Evolutionary conservation across 1,140 invertebrate genomes (phyloP).

Genomic region (Rhagoletis pomonella): DNA sequence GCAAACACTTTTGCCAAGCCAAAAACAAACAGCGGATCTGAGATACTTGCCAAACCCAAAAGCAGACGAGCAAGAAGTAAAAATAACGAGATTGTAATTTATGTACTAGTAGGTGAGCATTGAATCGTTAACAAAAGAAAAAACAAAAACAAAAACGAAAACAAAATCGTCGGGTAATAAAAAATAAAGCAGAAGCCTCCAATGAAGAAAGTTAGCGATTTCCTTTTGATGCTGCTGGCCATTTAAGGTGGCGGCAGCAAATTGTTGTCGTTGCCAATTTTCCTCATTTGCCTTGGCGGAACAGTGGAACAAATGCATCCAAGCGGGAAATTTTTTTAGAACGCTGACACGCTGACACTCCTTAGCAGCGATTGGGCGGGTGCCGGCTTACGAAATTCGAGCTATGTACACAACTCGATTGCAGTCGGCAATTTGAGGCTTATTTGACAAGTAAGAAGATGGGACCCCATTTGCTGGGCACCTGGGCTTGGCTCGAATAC

Average conservation of each 20-base stretch:
- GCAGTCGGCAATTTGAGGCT: no score
- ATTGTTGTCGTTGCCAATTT: conserved; percentile 17
- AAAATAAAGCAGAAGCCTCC: background rate
- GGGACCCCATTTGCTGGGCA: no score
- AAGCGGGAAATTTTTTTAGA: conserved; percentile 27
- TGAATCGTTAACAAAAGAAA: background rate
- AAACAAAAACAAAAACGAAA: background rate
- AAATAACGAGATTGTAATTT: conserved; percentile 8
- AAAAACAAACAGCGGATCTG: conserved; percentile 23
- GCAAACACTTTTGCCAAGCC: background rate
- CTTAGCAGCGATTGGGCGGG: background rate
- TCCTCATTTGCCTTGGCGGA: conserved; percentile 21
- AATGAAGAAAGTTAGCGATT: conserved; percentile 20
- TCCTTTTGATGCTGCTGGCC: conserved; percentile 39
- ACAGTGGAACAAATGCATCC: conserved; percentile 28
- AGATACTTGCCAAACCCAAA: background rate
- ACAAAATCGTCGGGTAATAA: background rate
- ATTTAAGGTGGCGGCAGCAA: conserved; percentile 46
- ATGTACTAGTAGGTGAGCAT: background rate
- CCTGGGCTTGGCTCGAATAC: background rate
- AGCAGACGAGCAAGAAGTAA: conserved; percentile 14
- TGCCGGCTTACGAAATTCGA: background rate
- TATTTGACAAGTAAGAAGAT: no score
- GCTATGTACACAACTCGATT: no score
- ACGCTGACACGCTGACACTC: conserved; percentile 16